phyloP scores from a whole-genome alignment of 2,888 invertebrate species.

The Drosophila buzzatii region DNA sequence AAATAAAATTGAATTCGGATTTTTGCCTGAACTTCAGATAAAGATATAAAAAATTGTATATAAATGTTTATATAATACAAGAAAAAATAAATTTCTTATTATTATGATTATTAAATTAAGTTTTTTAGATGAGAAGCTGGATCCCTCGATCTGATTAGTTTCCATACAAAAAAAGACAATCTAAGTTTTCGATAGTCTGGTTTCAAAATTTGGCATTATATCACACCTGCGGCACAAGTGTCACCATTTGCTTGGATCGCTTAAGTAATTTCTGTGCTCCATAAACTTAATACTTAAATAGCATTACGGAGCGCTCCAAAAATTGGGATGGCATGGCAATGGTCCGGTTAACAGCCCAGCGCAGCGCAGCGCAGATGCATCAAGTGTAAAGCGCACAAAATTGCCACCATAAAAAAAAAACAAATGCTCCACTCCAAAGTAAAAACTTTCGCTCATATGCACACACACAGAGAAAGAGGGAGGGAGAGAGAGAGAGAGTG shows the following conservation, averaged over 20 bases:
- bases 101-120: too few species aligned
- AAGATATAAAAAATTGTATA: too few species aligned
- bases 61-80: too few species aligned
- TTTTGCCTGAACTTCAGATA: too few species aligned
- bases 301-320: conserved; percentile 35
- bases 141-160: too few species aligned
- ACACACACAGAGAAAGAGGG: conserved; percentile 5
- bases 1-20: background rate
- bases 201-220: background rate
- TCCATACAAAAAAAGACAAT: background rate
- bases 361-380: conserved; percentile 49
- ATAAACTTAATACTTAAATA: conserved; percentile 42
- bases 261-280: conserved; percentile 28
- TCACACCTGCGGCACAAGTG: conserved; percentile 19
- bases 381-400: conserved; percentile 59
- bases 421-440: conserved; percentile 35
- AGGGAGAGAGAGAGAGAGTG: background rate
- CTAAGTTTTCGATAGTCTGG: background rate
- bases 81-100: too few species aligned
- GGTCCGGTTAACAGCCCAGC: conserved; percentile 46
- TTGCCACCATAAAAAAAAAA: conserved; percentile 47
- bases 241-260: conserved; percentile 12
- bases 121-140: too few species aligned
- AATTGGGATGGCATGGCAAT: conserved; percentile 47
- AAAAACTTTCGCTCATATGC: conserved; percentile 54